These are phyloP conservation scores for Phrynosoma platyrhinos DNA, from an alignment of 2,113 vertebrate species.

Conservation along the genomic window DNA sequence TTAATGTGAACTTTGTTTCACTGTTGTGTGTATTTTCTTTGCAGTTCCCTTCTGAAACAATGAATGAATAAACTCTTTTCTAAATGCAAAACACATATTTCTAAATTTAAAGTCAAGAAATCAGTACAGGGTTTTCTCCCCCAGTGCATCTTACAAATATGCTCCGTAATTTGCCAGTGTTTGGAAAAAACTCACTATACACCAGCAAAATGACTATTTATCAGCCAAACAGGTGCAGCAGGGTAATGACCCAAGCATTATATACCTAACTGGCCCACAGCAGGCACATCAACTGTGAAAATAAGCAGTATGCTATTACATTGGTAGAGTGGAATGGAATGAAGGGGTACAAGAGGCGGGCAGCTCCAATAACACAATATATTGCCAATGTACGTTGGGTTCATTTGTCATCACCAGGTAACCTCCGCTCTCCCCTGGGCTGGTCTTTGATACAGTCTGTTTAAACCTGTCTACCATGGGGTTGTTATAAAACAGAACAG, in stretches of 20 bases:
- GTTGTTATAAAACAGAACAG: slow-evolving; percentile 35
- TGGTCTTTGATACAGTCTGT: background rate
- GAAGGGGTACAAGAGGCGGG: background rate
- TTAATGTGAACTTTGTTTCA: background rate
- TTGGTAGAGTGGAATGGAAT: background rate
- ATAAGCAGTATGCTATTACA: background rate
- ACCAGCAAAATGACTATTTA: background rate
- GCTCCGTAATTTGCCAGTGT: background rate
- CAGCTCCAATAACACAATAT: background rate
- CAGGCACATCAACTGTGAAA: background rate
- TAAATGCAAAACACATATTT: background rate
- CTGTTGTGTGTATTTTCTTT: background rate
- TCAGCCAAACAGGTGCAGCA: background rate
- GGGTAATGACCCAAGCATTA: background rate
- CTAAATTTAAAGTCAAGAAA: background rate
- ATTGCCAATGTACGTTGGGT: background rate
- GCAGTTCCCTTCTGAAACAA: background rate
- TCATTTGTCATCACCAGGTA: background rate
- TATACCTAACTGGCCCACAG: background rate
- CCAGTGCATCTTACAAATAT: background rate
- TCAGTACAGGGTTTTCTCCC: background rate
- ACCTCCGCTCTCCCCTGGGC: background rate
- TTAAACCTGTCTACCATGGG: background rate
- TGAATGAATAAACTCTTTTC: background rate
- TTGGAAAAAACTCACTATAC: background rate